Base-by-base conservation (phyloP, 2,888 invertebrate genomes). In the Clusia tigrina region DNA sequence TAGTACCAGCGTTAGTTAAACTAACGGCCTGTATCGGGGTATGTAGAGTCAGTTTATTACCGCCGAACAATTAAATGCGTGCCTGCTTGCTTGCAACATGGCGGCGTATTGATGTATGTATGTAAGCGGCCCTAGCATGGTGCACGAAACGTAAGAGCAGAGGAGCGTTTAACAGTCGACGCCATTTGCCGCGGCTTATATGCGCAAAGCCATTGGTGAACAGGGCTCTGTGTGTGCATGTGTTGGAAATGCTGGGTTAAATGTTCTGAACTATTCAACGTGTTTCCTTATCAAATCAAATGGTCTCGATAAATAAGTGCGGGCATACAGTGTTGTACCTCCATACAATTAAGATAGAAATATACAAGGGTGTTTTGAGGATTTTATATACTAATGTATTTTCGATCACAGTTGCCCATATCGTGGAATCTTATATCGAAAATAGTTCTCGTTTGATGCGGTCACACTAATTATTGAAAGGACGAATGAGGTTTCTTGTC, bases 101-200 rank as follows among this genome's bases (percentile, higher is more conserved):
- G 58, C 57, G 57, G 76, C 72, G 64, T 67, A 25, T 60, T 37
- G 12, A 2, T 51, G 9, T n/a, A n/a, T n/a, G n/a, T n/a, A n/a
- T n/a, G 15, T 12, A 53, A 17, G 12, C 23, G 23, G 2, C 17
- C 22, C 15, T 52, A 52, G 53, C 48, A 58, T 57, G 38, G 54
- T 54, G 20, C 58, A 26, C 67, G 63, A 66, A 70, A 65, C 78
- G 70, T 75, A 77, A 78, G 71, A 74, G 75, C 73, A 72, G 69
- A 72, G 69, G 70, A 74, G 62, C 72, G 68, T 77, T 77, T 76
- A 78, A 69, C 70, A 66, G 63, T 66, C 64, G 68, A 68, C 71
- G 69, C 77, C 77, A 78, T 77, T 75, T 71, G 64, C 66, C 54
- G 65, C 58, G 60, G 51, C 24, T 15, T 22, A 59, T 32, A n/a